Evolutionary conservation across 2,797 vertebrate species (phyloP).

Genomic region (Trachurus trachurus): DNA sequence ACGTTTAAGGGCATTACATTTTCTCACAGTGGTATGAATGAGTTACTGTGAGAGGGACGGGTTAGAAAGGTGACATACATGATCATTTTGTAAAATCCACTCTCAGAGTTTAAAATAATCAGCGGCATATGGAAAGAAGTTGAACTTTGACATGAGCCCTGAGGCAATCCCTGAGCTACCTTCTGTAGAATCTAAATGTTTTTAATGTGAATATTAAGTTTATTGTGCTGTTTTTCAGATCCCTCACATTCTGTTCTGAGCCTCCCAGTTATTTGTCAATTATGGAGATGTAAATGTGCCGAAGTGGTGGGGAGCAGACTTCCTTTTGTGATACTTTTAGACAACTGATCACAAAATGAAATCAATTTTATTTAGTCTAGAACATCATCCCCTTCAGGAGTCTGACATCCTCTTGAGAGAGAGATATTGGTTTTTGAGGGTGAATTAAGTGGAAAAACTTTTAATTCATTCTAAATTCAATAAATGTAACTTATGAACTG

Average conservation of each 20-base stretch:
- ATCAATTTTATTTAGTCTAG: neutral
- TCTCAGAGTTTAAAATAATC: neutral
- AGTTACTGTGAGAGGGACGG: neutral
- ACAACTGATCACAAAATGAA: neutral
- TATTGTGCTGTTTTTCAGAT: no score
- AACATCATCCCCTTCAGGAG: neutral
- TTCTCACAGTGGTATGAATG: neutral
- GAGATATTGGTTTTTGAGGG: neutral
- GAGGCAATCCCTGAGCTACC: neutral
- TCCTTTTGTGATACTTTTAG: no score
- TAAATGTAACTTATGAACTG: neutral
- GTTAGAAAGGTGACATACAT: neutral
- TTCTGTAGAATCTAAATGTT: no score
- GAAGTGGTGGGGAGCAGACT: neutral
- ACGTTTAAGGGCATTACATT: no score
- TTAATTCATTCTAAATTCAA: neutral
- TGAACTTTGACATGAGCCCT: neutral
- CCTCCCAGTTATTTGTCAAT: neutral
- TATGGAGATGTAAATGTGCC: neutral
- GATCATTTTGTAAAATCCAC: no score
- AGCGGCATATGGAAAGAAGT: neutral
- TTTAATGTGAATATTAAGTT: no score
- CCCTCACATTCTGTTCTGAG: neutral
- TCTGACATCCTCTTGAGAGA: neutral
- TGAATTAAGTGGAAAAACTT: neutral